Evolutionary conservation across 2,797 vertebrate genomes (phyloP), one percentile per base, ranked within the genome.

Genomic region (Propithecus deckenii): DNA sequence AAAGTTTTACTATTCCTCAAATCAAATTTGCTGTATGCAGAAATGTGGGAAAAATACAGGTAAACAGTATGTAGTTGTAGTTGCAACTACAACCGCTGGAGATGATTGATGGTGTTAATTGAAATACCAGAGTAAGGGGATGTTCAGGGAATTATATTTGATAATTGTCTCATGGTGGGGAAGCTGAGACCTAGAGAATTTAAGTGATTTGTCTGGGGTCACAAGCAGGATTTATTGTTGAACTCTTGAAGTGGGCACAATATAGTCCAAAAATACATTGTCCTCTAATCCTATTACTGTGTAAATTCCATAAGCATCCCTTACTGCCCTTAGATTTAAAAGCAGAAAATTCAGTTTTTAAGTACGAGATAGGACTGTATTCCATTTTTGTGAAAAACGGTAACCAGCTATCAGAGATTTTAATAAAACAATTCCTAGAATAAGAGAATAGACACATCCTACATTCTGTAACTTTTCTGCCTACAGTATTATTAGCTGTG

Each of bases 101-200:
- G 23, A 48, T 95, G 48, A 92, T 52, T 63, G 43, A 76, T 88
- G 63, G 20, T 85, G 13, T 85, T 87, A 91, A 96, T 38, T 79
- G 32, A 90, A 80, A 61, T 74, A 78, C 32, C 38, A 63, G 30
- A 63, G 18, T 92, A 43, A 72, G 61, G 10, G 48, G 1, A 80
- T 69, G 25, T 43, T 79, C 65, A 35, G 2, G 43, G 8, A 92
- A 52, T 83, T 89, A 25, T 94, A 28, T 91, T 83, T 83, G 63
- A 13, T 95, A 92, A 91, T 92, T 59, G 20, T 79, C 75, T 94
- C 57, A 85, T 18, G 65, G 71, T 52, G 10, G 28, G 20, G 63
- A 92, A 95, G 52, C 43, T 67, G 89, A 95, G 78, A 65, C 43
- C n/a, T 67, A 46, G 85, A 80, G 71, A 96, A 84, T 72, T 11